Evolutionary conservation across 2,888 invertebrate species (phyloP).

Genomic region (Rhimphoctona megacephalus): DNA sequence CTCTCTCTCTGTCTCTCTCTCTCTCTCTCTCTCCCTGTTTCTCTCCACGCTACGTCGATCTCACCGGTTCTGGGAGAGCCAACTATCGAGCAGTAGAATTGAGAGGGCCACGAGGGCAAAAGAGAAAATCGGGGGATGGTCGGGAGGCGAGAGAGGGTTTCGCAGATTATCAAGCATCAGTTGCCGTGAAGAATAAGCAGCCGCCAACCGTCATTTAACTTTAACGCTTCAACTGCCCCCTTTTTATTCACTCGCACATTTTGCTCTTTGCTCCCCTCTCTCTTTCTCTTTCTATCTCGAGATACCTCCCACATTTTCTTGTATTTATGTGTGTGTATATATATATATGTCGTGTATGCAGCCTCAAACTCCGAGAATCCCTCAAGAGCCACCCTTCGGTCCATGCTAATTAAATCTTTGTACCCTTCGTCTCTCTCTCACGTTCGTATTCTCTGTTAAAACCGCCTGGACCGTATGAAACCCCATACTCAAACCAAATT

Average conservation of each 20-base stretch:
- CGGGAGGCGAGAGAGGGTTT: conserved; percentile 73
- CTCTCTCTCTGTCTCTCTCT: conserved; percentile 45
- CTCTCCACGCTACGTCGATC: conserved; percentile 48
- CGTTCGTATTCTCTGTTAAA: neutral
- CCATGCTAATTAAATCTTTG: conserved; percentile 84
- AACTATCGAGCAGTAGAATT: conserved; percentile 82
- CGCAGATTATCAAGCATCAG: conserved; percentile 85
- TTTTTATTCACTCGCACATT: conserved; percentile 62
- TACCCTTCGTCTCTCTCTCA: conserved; percentile 55
- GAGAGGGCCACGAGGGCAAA: conserved; percentile 73
- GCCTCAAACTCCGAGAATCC: conserved; percentile 68
- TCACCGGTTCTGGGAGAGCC: conserved; percentile 62
- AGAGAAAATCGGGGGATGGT: conserved; percentile 18
- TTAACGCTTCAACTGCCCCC: conserved; percentile 83
- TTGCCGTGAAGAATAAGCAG: conserved; percentile 85
- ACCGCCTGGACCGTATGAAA: neutral
- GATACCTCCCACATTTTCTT: neutral
- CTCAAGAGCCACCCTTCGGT: conserved; percentile 75
- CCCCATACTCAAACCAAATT: neutral
- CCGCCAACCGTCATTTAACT: conserved; percentile 85
- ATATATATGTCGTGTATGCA: conserved; percentile 9
- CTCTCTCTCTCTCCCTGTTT: conserved; percentile 44
- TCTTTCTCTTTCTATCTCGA: neutral
- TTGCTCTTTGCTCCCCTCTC: conserved; percentile 38
- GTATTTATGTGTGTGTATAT: neutral